Conservation (phyloP, 2,888 invertebrate species). For the Spilosoma lubricipeda region DNA sequence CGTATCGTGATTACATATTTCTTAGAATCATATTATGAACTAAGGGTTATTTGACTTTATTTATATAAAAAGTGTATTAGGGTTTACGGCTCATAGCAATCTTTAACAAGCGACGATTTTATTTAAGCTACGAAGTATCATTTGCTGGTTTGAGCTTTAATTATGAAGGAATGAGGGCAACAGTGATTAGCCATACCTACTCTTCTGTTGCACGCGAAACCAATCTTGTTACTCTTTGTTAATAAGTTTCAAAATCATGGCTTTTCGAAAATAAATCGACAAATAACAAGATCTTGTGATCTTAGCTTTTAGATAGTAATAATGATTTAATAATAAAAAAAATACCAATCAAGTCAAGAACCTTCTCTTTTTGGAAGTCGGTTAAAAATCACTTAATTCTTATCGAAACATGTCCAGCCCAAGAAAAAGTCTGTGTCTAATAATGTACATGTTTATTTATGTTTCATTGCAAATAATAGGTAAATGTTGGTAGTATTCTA, state of each 20-base stretch:
- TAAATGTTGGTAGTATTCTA: too few species aligned
- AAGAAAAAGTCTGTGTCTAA: not conserved
- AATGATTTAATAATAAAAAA: not conserved
- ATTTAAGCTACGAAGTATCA: conserved; percentile 6
- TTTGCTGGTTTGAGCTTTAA: conserved; percentile 9
- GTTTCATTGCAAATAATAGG: too few species aligned
- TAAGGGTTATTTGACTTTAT: conserved; percentile 9
- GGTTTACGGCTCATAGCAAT: not conserved
- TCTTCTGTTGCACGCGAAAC: conserved; percentile 14
- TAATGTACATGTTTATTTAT: not conserved
- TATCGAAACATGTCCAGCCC: not conserved
- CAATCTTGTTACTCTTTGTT: not conserved
- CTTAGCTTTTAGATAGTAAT: not conserved
- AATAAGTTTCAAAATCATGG: not conserved
- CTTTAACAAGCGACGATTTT: conserved; percentile 10
- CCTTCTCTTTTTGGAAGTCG: too few species aligned
- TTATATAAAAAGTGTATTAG: conserved; percentile 14
- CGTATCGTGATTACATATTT: conserved; percentile 16
- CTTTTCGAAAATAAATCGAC: not conserved
- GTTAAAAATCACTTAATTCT: not conserved
- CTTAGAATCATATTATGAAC: conserved; percentile 16
- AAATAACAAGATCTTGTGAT: not conserved
- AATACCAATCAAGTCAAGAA: too few species aligned
- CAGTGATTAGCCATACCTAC: conserved; percentile 10
- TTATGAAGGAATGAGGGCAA: conserved; percentile 17